Percentiles rank a stretch among this genome's conserved stretches.
Conservation (phyloP, 1,140 invertebrate genomes). For the Zelostemma sp. region DNA sequence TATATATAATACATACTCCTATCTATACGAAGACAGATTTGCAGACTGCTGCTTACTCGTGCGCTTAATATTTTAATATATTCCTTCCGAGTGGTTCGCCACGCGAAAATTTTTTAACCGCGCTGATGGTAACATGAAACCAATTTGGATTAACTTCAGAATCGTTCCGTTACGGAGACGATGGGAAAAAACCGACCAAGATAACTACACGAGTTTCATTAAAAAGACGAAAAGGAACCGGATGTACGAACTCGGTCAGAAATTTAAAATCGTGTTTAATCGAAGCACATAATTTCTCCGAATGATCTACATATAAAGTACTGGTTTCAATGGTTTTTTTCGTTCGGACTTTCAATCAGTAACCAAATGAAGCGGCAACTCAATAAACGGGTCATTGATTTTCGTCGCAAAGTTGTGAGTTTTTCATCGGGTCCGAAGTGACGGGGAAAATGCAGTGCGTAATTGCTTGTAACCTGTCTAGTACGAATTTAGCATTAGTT, state of each 20-base stretch:
- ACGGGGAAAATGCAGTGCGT: constrained; percentile 23
- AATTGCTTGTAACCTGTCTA: constrained; percentile 32
- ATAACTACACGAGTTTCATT: too few relatives aligned
- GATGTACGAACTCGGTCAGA: too few relatives aligned
- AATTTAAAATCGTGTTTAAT: too few relatives aligned
- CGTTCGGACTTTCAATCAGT: too few relatives aligned
- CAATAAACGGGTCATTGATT: too few relatives aligned
- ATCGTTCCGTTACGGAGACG: too few relatives aligned
- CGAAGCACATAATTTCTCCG: too few relatives aligned
- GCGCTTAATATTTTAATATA: constrained; percentile 61
- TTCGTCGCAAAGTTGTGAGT: neutral
- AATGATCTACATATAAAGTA: too few relatives aligned
- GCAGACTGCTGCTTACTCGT: constrained; percentile 51
- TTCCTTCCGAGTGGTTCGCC: constrained; percentile 56
- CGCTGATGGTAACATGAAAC: neutral
- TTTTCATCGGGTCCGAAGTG: neutral
- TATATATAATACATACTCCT: constrained; percentile 17
- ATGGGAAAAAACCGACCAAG: too few relatives aligned
- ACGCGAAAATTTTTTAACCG: constrained; percentile 21
- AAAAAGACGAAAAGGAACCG: too few relatives aligned
- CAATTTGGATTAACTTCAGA: neutral
- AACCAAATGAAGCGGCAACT: too few relatives aligned
- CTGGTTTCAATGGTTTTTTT: too few relatives aligned
- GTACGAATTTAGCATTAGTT: constrained; percentile 41
- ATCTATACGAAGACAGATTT: constrained; percentile 13